phyloP scores from a whole-genome alignment of 2,888 invertebrate species.

The Trisateles emortualis region DNA sequence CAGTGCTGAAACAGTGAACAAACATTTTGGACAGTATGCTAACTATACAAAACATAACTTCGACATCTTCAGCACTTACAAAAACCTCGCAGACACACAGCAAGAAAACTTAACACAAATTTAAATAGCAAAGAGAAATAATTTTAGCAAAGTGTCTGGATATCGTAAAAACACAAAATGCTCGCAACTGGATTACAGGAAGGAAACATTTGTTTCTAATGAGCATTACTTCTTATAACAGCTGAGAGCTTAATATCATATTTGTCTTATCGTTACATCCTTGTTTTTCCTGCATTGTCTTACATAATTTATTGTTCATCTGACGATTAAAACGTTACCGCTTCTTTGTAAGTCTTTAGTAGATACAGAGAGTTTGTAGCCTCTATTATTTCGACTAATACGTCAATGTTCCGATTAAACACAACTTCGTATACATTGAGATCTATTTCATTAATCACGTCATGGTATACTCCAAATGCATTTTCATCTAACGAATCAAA shows the following conservation, averaged over 20 bases:
- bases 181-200: constrained; percentile 33
- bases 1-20: background rate
- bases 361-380: constrained; percentile 41
- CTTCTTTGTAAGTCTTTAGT: constrained; percentile 37
- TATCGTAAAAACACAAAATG: constrained; percentile 34
- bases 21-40: background rate
- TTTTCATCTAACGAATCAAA: constrained; percentile 31
- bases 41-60: constrained; percentile 1
- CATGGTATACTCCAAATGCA: constrained; percentile 64
- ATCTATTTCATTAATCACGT: constrained; percentile 78
- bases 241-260: constrained; percentile 57
- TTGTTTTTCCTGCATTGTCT: constrained; percentile 53
- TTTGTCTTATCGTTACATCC: constrained; percentile 55
- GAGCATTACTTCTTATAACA: constrained; percentile 47
- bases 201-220: constrained; percentile 46
- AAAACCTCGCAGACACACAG: constrained; percentile 31
- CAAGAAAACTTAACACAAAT: constrained; percentile 30
- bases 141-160: constrained; percentile 34
- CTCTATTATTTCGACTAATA: constrained; percentile 63
- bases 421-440: constrained; percentile 66
- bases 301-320: constrained; percentile 52
- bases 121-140: constrained; percentile 38
- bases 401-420: constrained; percentile 77
- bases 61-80: constrained; percentile 1
- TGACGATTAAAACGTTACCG: constrained; percentile 47